Conservation (phyloP, 1,140 invertebrate species). For the Asbolus verrucosus region DNA sequence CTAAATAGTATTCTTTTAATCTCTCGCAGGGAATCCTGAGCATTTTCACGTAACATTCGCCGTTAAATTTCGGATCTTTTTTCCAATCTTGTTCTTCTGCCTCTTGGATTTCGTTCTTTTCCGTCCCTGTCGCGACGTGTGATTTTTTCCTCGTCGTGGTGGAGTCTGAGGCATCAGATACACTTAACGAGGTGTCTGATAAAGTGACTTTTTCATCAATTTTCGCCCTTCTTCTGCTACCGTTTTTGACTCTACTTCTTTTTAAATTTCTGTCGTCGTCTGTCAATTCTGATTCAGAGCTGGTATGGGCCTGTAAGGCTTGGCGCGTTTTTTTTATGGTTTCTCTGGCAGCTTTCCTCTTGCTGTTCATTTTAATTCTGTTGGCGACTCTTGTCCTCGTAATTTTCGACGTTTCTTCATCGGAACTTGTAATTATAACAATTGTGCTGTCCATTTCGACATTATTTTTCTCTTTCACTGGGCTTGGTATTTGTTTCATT, state of each 20-base stretch:
- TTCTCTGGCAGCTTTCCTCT: slow-evolving; percentile 38
- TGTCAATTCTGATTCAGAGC: slow-evolving; percentile 4
- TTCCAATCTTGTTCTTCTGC: slow-evolving; percentile 13
- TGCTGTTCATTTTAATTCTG: too few species aligned
- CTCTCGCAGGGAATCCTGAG: slow-evolving; percentile 51
- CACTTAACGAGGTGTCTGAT: slow-evolving; percentile 42
- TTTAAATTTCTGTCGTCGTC: too few species aligned
- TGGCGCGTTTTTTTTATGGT: slow-evolving; percentile 36
- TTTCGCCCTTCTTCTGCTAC: slow-evolving; percentile 22
- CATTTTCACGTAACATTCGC: slow-evolving; percentile 49
- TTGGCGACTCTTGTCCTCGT: slow-evolving; percentile 33
- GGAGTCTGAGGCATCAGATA: slow-evolving; percentile 2
- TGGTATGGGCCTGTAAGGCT: slow-evolving; percentile 26
- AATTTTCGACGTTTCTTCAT: slow-evolving; percentile 52
- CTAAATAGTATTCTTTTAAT: slow-evolving; percentile 53
- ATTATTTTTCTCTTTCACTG: slow-evolving; percentile 44
- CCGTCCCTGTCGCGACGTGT: too few species aligned
- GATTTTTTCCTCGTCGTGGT: too few species aligned
- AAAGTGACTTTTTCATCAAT: slow-evolving; percentile 22
- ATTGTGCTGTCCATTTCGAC: slow-evolving; percentile 54
- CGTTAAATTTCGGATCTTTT: slow-evolving; percentile 52
- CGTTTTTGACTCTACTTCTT: slow-evolving; percentile 26
- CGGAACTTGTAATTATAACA: slow-evolving; percentile 56
- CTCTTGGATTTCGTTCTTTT: slow-evolving; percentile 25
- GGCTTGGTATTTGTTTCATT: slow-evolving; percentile 1